A percentile compares a stretch with the other conserved stretches of the same genome.
Evolutionary conservation across 2,113 vertebrate species (phyloP).

Genomic region (Callipepla squamata): DNA sequence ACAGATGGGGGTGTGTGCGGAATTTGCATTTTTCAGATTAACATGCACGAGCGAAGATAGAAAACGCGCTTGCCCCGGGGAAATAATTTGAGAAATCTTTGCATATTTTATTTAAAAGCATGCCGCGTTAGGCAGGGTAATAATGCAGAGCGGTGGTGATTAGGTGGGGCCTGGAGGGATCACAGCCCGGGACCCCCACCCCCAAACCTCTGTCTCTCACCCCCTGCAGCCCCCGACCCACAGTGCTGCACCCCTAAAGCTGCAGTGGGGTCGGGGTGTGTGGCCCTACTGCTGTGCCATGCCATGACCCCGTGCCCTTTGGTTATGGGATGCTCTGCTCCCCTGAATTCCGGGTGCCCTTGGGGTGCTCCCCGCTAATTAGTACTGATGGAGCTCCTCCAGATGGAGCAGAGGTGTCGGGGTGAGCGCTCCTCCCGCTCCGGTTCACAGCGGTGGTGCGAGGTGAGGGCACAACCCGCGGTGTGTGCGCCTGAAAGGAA

Average conservation of each 20-base stretch:
- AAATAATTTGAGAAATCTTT: slow-evolving; percentile 86
- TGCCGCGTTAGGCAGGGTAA: slow-evolving; percentile 80
- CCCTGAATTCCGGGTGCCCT: neutral
- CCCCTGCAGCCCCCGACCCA: neutral
- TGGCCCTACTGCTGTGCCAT: no score
- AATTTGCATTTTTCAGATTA: slow-evolving; percentile 87
- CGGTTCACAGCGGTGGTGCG: neutral
- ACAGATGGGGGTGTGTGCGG: slow-evolving; percentile 68
- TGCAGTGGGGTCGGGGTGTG: no score
- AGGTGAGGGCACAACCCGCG: neutral
- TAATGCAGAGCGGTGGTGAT: slow-evolving; percentile 80
- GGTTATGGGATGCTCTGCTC: neutral
- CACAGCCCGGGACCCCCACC: slow-evolving; percentile 38
- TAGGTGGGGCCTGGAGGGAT: slow-evolving; percentile 78
- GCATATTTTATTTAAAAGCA: slow-evolving; percentile 89
- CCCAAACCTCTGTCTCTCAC: neutral
- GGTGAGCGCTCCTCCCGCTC: neutral
- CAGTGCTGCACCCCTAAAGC: no score
- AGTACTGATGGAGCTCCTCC: neutral
- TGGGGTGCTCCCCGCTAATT: neutral
- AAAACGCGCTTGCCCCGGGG: slow-evolving; percentile 74
- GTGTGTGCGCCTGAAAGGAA: neutral
- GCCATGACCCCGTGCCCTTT: no score
- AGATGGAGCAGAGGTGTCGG: neutral
- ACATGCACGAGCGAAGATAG: slow-evolving; percentile 77